Base-by-base conservation (phyloP, 2,797 vertebrate species). In the Acridotheres tristis region DNA sequence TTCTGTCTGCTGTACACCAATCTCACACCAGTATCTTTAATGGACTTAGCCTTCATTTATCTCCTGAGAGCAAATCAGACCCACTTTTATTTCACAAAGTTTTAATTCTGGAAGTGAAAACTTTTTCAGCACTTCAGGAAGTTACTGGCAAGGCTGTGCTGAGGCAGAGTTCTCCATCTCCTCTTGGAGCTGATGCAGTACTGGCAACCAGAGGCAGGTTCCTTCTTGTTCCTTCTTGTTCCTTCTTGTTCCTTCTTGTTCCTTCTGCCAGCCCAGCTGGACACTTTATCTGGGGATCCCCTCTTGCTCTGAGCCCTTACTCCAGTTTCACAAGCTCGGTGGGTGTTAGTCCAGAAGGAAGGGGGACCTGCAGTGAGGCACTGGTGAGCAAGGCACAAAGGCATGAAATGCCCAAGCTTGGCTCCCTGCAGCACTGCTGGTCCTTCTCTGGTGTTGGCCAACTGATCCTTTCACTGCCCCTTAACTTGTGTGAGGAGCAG, bases 21-120 rank as follows among this genome's bases (percentile, higher is more conserved):
- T 92, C 91, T 94, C 80, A 62, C 71, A 65, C 63, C 61, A 85
- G 89, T 85, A 93, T 97, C 94, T 96, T 87, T 95, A 85, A 88
- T 67, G 91, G 89, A 65, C 74, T 94, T 94, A 79, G 71, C 68
- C 84, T 93, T 94, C 91, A 80, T 91, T 94, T 96, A 91, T 94
- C 91, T 94, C 68, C 88, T 16, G 42, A 51, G 74, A 94, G 85
- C 8, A 6, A 94, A 61, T 82, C 91, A 89, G 71, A 85, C 63
- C 30, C 45, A 13, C 74, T 95, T 96, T 91, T 93, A 79, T 71
- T 95, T 85, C 2, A 0, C 59, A 86, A 79, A 94, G 85, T 85
- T 95, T 95, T 91, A 76, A 89, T 96, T 91, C 88, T 88, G 20
- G 29, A 82, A 91, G 63, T 22, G 67, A 72, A 94, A 94, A 94